A percentile compares a stretch with the other conserved stretches of the same genome.
Evolutionary conservation across 2,113 vertebrate species (phyloP).

Genomic region (Tachysurus fulvidraco): DNA sequence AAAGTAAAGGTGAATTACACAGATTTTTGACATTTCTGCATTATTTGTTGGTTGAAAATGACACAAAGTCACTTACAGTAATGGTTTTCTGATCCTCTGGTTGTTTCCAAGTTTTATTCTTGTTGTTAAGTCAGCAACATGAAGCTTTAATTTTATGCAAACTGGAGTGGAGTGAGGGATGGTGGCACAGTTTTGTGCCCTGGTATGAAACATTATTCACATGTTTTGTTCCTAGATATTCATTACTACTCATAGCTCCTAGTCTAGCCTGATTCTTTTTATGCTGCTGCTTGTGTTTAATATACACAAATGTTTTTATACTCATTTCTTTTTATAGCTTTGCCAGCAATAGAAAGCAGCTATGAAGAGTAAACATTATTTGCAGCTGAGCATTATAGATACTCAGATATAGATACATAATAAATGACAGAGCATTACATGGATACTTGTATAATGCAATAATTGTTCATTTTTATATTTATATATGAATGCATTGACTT

Average conservation of each 20-base stretch:
- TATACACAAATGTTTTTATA: neutral
- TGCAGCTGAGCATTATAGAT: neutral
- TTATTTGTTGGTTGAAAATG: neutral
- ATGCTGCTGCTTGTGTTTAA: neutral
- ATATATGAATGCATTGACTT: neutral
- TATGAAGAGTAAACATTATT: neutral
- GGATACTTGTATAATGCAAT: neutral
- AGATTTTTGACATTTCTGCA: neutral
- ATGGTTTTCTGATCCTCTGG: neutral
- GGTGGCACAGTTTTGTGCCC: neutral
- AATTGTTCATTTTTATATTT: neutral
- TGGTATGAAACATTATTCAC: neutral
- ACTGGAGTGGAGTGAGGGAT: neutral
- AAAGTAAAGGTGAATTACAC: neutral
- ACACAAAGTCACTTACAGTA: neutral
- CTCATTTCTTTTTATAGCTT: neutral
- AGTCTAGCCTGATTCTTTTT: neutral
- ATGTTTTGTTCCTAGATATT: neutral
- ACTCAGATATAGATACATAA: neutral
- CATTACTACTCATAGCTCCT: neutral
- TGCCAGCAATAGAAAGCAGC: neutral
- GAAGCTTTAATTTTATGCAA: neutral
- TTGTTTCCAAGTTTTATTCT: neutral
- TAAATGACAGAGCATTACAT: neutral
- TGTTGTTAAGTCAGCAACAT: neutral